Evolutionary conservation across 2,797 vertebrate genomes (phyloP).

Genomic region (Darevskia nairensis): DNA sequence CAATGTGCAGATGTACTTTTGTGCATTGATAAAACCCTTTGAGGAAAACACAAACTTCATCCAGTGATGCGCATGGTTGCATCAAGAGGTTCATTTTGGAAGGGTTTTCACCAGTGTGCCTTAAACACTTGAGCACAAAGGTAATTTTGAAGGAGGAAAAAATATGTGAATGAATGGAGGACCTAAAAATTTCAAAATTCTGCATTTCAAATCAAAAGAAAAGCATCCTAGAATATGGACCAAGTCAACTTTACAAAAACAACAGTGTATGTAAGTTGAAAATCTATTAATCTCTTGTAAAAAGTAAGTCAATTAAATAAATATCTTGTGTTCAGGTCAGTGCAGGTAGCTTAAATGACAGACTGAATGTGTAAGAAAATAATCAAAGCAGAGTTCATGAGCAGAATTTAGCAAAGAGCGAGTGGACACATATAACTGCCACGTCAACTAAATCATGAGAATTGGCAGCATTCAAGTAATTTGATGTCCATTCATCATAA

Average conservation of each 20-base stretch:
- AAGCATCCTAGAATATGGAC: background rate
- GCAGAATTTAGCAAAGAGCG: background rate
- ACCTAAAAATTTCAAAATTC: background rate
- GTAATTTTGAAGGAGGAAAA: background rate
- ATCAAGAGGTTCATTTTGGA: background rate
- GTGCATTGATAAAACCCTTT: background rate
- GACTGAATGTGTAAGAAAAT: background rate
- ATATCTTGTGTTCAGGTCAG: background rate
- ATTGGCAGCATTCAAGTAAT: background rate
- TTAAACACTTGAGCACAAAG: no score
- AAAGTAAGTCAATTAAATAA: background rate
- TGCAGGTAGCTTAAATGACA: no score
- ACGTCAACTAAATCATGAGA: background rate
- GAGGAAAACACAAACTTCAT: background rate
- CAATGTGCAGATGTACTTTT: background rate
- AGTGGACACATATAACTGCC: background rate
- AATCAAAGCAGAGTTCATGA: background rate
- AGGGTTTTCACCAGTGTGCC: background rate
- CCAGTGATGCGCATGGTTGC: no score
- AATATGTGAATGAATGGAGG: background rate
- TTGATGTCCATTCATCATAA: background rate
- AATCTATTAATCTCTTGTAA: background rate
- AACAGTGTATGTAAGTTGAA: background rate
- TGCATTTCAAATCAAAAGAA: background rate
- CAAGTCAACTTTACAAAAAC: background rate